Percentiles rank a stretch among this genome's conserved stretches.
These are phyloP conservation scores for Hesperophylax magnus DNA, from an alignment of 1,140 invertebrate species.

Conservation along the genomic window DNA sequence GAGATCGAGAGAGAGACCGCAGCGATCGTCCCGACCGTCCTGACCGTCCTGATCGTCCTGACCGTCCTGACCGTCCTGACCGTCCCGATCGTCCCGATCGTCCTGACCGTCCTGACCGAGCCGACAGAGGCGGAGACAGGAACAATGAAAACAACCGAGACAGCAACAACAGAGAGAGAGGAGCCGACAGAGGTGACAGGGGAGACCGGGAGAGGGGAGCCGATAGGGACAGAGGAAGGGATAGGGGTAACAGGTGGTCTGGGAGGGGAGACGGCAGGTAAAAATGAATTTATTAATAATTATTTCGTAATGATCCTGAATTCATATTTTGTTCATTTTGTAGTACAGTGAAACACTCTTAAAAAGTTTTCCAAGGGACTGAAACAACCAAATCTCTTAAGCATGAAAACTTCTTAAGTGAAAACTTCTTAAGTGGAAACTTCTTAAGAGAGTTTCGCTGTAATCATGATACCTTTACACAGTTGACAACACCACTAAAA, in stretches of 20 bases:
- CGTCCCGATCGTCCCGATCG: slow-evolving; percentile 39
- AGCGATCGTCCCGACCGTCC: slow-evolving; percentile 29
- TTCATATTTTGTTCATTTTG: no score
- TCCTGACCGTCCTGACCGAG: slow-evolving; percentile 44
- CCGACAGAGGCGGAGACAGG: slow-evolving; percentile 36
- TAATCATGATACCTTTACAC: no score
- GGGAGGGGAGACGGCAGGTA: slow-evolving; percentile 58
- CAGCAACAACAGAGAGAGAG: slow-evolving; percentile 5
- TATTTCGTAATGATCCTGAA: no score
- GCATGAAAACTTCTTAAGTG: no score
- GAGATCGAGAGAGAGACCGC: slow-evolving; percentile 52
- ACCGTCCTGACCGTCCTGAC: slow-evolving; percentile 36
- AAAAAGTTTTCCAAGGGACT: no score
- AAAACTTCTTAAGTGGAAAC: no score
- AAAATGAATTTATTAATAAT: background rate
- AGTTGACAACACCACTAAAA: no score
- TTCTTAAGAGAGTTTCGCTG: no score
- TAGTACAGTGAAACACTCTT: no score
- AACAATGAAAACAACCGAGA: no score
- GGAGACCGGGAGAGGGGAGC: slow-evolving; percentile 56
- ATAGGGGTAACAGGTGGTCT: slow-evolving; percentile 52
- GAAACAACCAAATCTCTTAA: no score
- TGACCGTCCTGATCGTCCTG: slow-evolving; percentile 29
- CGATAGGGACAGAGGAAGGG: slow-evolving; percentile 59
- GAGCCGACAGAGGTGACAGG: background rate